Conservation (phyloP, 92 coral and sea anemone genomes). For the Galaxea fascicularis region DNA sequence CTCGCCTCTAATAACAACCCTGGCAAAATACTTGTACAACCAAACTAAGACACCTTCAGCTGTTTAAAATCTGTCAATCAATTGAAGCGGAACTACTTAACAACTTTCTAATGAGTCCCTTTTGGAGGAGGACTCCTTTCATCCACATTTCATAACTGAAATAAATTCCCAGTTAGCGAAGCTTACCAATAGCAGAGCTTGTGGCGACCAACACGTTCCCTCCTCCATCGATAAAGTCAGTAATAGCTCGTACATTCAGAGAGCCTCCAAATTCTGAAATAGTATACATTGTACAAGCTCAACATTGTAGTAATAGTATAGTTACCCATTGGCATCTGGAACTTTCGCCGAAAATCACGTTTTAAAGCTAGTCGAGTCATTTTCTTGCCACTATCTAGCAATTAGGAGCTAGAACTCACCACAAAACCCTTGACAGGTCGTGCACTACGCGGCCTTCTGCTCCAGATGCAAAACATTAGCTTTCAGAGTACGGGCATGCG, state of each 20-base stretch:
- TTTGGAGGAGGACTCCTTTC: not conserved
- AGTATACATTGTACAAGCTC: not conserved
- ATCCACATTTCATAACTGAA: not conserved
- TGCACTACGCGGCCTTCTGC: no score
- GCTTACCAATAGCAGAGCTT: conserved; percentile 94
- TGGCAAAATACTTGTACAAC: no score
- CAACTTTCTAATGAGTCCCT: not conserved
- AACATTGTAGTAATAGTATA: not conserved
- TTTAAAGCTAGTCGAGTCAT: no score
- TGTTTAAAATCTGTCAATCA: not conserved
- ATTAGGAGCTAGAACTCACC: no score
- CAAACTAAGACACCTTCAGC: not conserved
- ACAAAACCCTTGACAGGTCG: no score
- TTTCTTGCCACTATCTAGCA: no score
- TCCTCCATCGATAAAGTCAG: conserved; percentile 99
- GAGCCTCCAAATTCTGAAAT: conserved; percentile 95
- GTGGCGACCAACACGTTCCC: conserved; percentile 95
- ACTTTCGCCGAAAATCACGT: no score
- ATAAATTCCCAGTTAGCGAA: not conserved
- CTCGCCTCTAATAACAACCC: no score
- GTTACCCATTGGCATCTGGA: no score
- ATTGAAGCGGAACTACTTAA: no score
- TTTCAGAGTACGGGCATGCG: no score
- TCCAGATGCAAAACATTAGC: no score
- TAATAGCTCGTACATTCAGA: conserved; percentile 90